Conservation (phyloP, 2,113 vertebrate species). For the Balaenoptera acutorostrata region DNA sequence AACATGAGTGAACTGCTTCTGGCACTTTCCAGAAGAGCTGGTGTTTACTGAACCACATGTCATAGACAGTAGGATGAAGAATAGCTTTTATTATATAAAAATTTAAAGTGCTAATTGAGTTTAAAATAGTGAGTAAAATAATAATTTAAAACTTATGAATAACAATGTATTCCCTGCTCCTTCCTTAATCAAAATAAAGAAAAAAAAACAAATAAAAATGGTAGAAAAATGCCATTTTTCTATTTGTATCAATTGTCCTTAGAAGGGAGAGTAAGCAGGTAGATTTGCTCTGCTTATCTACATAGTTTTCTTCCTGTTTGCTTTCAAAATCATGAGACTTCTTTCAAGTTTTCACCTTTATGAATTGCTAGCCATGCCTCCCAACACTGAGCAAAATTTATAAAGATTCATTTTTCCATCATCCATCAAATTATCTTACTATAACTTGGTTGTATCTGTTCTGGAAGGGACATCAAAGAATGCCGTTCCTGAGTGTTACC, state of each 20-base stretch:
- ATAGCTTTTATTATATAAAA: background rate
- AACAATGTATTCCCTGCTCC: background rate
- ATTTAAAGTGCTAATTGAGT: background rate
- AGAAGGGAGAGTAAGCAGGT: background rate
- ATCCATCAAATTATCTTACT: background rate
- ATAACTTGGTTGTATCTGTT: background rate
- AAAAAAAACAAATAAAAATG: background rate
- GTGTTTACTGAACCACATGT: background rate
- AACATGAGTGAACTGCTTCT: background rate
- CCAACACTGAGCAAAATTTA: background rate
- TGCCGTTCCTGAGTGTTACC: background rate
- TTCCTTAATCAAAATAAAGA: background rate
- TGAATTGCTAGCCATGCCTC: background rate
- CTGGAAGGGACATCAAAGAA: background rate
- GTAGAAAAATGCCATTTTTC: background rate
- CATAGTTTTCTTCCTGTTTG: background rate
- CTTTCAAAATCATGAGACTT: background rate
- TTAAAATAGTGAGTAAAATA: background rate
- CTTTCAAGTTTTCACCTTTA: background rate
- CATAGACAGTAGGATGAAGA: background rate
- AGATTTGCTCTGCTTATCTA: background rate
- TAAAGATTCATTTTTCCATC: background rate
- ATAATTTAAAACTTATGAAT: background rate
- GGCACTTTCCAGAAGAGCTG: background rate
- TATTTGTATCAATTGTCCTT: too few species aligned